Evolutionary conservation across 2,888 invertebrate species (phyloP).

Genomic region (Antitype chi): DNA sequence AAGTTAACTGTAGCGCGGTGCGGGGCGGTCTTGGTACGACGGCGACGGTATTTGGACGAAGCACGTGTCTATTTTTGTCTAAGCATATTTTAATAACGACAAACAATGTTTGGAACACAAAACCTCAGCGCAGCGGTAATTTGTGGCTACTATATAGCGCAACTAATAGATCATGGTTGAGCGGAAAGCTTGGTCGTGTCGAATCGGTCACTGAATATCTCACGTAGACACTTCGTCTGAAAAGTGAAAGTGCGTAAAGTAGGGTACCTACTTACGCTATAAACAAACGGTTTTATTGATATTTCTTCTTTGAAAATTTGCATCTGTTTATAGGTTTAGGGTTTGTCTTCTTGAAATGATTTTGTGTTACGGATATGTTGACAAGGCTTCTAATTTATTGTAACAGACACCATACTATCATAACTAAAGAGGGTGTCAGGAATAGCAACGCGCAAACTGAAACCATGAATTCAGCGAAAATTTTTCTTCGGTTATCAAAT

Average conservation of each 20-base stretch:
- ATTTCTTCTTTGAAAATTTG: background rate
- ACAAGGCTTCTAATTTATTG: background rate
- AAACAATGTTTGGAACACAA: slow-evolving; percentile 41
- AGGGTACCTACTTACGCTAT: background rate
- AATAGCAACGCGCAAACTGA: too few relatives aligned
- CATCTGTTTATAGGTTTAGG: background rate
- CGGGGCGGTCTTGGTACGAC: too few relatives aligned
- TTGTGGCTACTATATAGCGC: background rate
- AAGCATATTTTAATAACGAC: slow-evolving; percentile 30
- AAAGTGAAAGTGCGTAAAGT: background rate
- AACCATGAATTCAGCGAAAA: too few relatives aligned
- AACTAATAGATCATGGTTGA: background rate
- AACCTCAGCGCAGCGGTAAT: slow-evolving; percentile 29
- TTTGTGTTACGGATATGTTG: background rate
- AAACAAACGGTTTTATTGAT: background rate
- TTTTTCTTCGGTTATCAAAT: too few relatives aligned
- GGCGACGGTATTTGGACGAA: slow-evolving; percentile 4
- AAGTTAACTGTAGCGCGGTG: slow-evolving; percentile 4
- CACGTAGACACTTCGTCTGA: background rate
- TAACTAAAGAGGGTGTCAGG: too few relatives aligned
- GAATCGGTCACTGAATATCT: background rate
- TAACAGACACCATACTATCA: background rate
- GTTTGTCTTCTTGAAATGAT: background rate
- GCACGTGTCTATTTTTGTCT: slow-evolving; percentile 37
- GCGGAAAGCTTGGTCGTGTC: background rate